These are phyloP conservation scores for Petaurus breviceps DNA, from an alignment of 2,113 vertebrate genomes.

Conservation along the genomic window DNA sequence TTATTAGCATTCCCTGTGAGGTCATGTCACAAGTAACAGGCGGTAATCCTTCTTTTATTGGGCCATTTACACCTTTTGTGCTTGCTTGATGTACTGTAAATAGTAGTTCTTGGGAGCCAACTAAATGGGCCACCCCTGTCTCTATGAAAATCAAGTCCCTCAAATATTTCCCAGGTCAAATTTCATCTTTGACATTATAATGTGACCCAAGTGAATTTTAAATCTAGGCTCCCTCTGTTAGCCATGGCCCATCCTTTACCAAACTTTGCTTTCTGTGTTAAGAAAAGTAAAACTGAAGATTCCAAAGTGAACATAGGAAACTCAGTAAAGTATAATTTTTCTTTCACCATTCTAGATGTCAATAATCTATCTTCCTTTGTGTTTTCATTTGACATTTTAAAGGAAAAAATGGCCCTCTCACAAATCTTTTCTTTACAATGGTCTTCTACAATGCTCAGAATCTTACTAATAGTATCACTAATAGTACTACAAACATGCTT, in stretches of 20 bases:
- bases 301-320: background rate
- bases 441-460: background rate
- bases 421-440: background rate
- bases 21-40: background rate
- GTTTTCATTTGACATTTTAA: background rate
- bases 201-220: background rate
- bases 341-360: background rate
- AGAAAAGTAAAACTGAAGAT: background rate
- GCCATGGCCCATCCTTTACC: background rate
- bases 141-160: background rate
- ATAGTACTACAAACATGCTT: background rate
- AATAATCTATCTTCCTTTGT: background rate
- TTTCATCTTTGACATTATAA: background rate
- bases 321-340: background rate
- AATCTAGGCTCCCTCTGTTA: background rate
- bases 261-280: background rate
- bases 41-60: background rate
- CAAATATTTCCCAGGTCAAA: background rate
- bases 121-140: background rate
- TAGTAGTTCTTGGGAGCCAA: background rate
- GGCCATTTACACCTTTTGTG: background rate
- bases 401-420: background rate
- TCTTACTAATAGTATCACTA: background rate
- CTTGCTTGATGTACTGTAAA: background rate
- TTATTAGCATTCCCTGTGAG: background rate